Base-by-base conservation (phyloP, 2,797 vertebrate species). In the Aulostomus chinensis region DNA sequence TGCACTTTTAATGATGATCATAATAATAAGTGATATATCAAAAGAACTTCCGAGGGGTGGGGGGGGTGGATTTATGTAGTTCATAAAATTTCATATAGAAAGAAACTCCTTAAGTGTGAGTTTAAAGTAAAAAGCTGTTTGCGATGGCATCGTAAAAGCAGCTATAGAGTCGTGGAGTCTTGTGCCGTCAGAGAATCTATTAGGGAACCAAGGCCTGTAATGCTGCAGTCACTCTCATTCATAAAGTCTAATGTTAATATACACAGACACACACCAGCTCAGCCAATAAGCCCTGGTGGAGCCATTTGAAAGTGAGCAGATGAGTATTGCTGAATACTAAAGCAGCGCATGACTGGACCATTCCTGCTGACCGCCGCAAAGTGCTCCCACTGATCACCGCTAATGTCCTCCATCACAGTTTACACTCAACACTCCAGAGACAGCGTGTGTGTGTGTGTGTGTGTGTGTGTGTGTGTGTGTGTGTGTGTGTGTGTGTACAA, bases 351-450 rank as follows among this genome's bases (percentile, higher is more conserved):
- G 76, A 80, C 74, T 72, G 65, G 45, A 37, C 58, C 55, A 30
- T 86, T 87, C 73, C 60, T 87, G 87, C 88, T 91, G 87, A 91
- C 83, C 89, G 79, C 84, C 86, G 90, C 87, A 88, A 88, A 83
- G 65, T 82, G 83, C 72, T 83, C 72, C 69, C 86, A 88, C 87
- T 89, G 84, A 92, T 87, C 87, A 83, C 68, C 52, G 54, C 83
- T 90, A 86, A 88, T 71, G 80, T 84, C 68, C 66, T 83, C 81
- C 81, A 85, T 88, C 83, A 80, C 80, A 50, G 73, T 72, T 77
- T 77, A 74, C 73, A 62, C 70, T 81, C 68, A 70, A 59, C 69
- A 59, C 76, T 61, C 61, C 4, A 15, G 45, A 63, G 61, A 60
- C 52, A 50, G 12, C 9, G 21, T 5, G 3, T 22, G 17, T 26